phyloP scores from a whole-genome alignment of 2,797 vertebrate species.

The Tympanoctomys barrerae region DNA sequence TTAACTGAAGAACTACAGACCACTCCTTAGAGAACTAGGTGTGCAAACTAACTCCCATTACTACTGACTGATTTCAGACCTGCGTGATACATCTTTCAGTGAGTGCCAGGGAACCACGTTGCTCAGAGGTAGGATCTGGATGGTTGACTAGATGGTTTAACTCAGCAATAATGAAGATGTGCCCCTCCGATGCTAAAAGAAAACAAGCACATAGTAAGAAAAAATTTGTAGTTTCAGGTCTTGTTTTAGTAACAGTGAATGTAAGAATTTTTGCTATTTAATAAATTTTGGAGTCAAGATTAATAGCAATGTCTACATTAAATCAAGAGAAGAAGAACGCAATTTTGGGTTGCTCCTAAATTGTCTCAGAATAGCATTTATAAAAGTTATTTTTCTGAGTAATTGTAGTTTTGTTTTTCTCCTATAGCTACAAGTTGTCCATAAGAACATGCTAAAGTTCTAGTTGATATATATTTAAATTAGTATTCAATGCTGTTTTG shows the following conservation, averaged over 20 bases:
- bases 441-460: not conserved
- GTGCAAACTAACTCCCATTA: not conserved
- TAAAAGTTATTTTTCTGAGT: not conserved
- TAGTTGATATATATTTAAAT: not conserved
- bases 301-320: not conserved
- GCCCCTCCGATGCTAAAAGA: not conserved
- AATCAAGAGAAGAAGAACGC: not conserved
- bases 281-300: constrained; percentile 46
- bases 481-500: constrained; percentile 14
- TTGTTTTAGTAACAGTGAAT: constrained; percentile 32
- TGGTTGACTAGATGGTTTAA: not conserved
- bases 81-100: not conserved
- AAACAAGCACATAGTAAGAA: not conserved
- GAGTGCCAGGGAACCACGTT: not conserved
- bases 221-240: not conserved
- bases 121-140: not conserved
- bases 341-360: not conserved
- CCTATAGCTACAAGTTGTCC: not conserved
- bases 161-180: not conserved
- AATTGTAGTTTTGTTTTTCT: not conserved
- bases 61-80: not conserved
- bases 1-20: not conserved
- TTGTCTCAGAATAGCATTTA: not conserved
- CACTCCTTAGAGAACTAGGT: not conserved
- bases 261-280: not conserved